Base-by-base conservation (phyloP, 2,888 invertebrate species). In the Eucriotettix oculatus region DNA sequence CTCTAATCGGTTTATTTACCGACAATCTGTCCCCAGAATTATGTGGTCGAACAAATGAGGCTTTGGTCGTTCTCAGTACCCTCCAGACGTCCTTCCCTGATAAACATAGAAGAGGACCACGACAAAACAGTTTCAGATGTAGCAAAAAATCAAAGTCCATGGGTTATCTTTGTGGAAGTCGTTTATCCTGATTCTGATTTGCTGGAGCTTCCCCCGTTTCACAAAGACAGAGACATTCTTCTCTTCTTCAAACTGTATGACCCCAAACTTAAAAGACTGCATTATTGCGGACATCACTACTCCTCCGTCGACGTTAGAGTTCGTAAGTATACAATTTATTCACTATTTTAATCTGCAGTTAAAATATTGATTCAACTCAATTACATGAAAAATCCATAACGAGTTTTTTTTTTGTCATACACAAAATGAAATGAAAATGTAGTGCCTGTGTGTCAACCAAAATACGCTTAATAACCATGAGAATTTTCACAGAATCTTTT, bases 161-260 rank as follows among this genome's bases (percentile, higher is more conserved):
- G 80, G 87, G 85, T 61, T 58, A 53, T 64, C 54, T 60, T 95
- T 77, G 79, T 96, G 52, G 93, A 96, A 74, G 81, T 93, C 69
- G 79, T 91, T 17, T 84, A 87, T 16, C 90, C 92, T 0, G 93
- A 94, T 73, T 85, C 86, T 5, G 86, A 84, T 2, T 76, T 84
- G 62, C 79, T 80, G 44, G 75, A 83, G 3, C 76, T 97, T 63
- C 89, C 90, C 11, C 78, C 83, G 52, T 97, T 96, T 73, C 94
- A 97, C 73, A 92, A 91, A 72, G 92, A 94, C 69, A 86, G 86
- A 60, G 95, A 97, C 72, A 90, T 95, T n/a, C 79, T 95, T 57
- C 74, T 95, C 59, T 96, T 96, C 78, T 87, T 96, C 75, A 96
- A 96, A 78, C 83, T 90, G 76, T 99, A 97, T 73, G 94, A 98